phyloP scores from a whole-genome alignment of 1,140 invertebrate species.

The Drosophila micromelanica region DNA sequence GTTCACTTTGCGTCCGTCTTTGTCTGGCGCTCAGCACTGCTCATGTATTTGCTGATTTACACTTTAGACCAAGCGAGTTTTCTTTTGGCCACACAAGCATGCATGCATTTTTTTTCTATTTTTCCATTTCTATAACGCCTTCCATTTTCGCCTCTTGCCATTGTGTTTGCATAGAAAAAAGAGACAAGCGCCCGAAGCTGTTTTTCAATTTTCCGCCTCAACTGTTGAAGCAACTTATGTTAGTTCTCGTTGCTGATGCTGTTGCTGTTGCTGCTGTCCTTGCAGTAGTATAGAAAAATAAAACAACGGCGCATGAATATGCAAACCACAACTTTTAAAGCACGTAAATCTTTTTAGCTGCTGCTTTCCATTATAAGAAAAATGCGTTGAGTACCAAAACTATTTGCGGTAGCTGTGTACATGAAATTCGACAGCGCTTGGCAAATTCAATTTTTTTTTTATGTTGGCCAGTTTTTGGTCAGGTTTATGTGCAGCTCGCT shows the following conservation, averaged over 20 bases:
- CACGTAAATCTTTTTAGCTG: slow-evolving; percentile 40
- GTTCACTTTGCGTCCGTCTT: slow-evolving; percentile 2
- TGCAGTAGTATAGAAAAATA: slow-evolving; percentile 43
- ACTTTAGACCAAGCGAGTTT: slow-evolving; percentile 47
- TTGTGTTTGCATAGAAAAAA: slow-evolving; percentile 28
- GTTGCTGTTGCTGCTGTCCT: slow-evolving; percentile 28
- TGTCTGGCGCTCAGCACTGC: slow-evolving; percentile 38
- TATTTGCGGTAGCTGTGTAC: slow-evolving; percentile 37
- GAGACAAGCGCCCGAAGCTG: slow-evolving; percentile 60
- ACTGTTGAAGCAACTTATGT: slow-evolving; percentile 51
- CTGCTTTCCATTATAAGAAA: slow-evolving; percentile 36
- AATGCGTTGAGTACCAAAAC: slow-evolving; percentile 37
- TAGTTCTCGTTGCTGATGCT: slow-evolving; percentile 7
- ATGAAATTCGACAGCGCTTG: slow-evolving; percentile 23
- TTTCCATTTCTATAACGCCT: slow-evolving; percentile 9
- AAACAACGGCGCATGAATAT: slow-evolving; percentile 64
- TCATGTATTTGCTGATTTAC: slow-evolving; percentile 72
- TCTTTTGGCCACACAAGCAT: slow-evolving; percentile 38
- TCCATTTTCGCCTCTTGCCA: slow-evolving; percentile 4
- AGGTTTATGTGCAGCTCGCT: slow-evolving; percentile 32
- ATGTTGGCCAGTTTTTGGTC: slow-evolving; percentile 8
- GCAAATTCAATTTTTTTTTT: slow-evolving; percentile 40
- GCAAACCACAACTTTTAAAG: slow-evolving; percentile 38
- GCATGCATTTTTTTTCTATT: slow-evolving; percentile 43
- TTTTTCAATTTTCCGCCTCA: slow-evolving; percentile 81